Conservation (phyloP, 1,140 invertebrate genomes). For the Drosophila lacertosa region DNA sequence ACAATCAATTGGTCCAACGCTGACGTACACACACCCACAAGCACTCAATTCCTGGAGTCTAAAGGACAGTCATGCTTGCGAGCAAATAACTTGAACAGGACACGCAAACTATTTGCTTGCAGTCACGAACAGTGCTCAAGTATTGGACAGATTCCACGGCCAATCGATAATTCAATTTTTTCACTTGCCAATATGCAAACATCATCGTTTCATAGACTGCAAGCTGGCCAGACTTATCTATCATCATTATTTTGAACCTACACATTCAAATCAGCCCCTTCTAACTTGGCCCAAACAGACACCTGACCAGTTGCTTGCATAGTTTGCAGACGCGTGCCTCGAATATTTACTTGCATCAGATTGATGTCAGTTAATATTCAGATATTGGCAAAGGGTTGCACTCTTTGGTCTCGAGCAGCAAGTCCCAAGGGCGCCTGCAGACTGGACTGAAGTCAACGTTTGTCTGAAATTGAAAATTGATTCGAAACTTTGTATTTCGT, state of each 20-base stretch:
- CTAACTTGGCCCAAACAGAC: too few species aligned
- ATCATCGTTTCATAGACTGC: too few species aligned
- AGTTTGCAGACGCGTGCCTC: slow-evolving; percentile 28
- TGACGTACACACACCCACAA: not conserved
- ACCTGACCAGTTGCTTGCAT: not conserved
- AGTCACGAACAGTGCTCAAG: too few species aligned
- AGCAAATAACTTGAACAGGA: not conserved
- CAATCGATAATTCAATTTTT: slow-evolving; percentile 1
- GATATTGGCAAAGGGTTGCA: not conserved
- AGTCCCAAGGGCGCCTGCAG: too few species aligned
- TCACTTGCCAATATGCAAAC: not conserved
- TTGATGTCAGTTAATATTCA: slow-evolving; percentile 5
- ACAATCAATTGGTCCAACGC: slow-evolving; percentile 24
- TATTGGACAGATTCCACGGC: too few species aligned
- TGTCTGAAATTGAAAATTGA: not conserved
- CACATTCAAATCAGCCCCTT: too few species aligned
- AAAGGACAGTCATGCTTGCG: not conserved
- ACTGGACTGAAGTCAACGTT: not conserved
- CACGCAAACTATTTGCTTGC: slow-evolving; percentile 3
- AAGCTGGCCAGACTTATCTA: too few species aligned
- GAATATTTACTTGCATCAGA: slow-evolving; percentile 39
- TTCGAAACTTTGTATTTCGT: not conserved
- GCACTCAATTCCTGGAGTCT: too few species aligned
- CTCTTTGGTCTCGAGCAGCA: not conserved
- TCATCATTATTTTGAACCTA: too few species aligned